Evolutionary conservation across 1,140 invertebrate genomes (phyloP), one percentile per base, ranked within the genome.

Genomic region (Littorina saxatilis): DNA sequence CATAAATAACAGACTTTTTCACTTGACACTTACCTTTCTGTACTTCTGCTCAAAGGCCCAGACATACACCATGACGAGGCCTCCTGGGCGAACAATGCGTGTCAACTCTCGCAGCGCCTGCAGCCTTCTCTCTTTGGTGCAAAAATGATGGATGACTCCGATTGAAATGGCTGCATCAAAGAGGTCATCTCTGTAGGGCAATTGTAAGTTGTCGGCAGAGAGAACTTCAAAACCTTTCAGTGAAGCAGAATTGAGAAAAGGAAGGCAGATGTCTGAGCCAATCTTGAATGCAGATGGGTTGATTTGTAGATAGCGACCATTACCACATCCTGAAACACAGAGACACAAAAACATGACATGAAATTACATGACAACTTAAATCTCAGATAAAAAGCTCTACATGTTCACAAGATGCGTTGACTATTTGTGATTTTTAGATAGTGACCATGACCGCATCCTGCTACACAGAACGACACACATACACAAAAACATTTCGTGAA

Each of bases 1-100:
- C n/a, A n/a, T n/a, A n/a, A n/a, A n/a, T n/a, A n/a, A n/a, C n/a
- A n/a, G n/a, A n/a, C n/a, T n/a, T n/a, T n/a, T n/a, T n/a, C n/a
- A n/a, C n/a, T n/a, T n/a, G n/a, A 63, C 27, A 80, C 84, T 47
- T 86, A 96, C 95, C 93, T 96, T 96, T 85, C 96, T 93, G 89
- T 98, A 96, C 77, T 95, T 95, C 89, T 99, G 98, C 92, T 99
- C 98, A 96, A 98, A 97, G 20, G 98, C 97, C 98, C 98, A 99
- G 0, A 98, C 98, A 23, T 97, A 98, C 82, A 99, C 96, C 83
- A 99, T 95, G n/a, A 99, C 94, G 74, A 96, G 93, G 4, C 98
- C 98, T 0, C 98, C 98, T 78, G 98, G 97, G 80, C 96, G 93
- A 3, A 99, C 93, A 43, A 99, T 96, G 58, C 98, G 94, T 0